Conservation (phyloP, 2,797 vertebrate species). For the Synanceia verrucosa region DNA sequence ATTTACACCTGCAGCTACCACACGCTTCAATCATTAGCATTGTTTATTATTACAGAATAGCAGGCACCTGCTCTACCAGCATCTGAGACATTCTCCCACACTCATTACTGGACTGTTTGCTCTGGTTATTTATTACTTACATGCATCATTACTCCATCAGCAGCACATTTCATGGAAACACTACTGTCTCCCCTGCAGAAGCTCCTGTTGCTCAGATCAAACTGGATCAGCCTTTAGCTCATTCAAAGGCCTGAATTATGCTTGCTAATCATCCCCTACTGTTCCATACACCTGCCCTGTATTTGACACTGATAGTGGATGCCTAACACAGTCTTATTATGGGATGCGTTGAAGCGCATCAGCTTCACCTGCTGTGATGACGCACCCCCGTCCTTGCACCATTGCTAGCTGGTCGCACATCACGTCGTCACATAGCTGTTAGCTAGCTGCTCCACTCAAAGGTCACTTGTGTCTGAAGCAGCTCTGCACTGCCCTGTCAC, state of each 20-base stretch:
- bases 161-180: constrained; percentile 4
- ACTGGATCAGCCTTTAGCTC: neutral
- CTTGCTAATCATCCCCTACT: neutral
- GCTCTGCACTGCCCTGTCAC: too few species aligned
- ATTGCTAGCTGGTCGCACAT: constrained; percentile 71
- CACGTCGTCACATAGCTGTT: constrained; percentile 73
- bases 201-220: neutral
- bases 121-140: neutral
- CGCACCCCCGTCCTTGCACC: constrained; percentile 70
- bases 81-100: too few species aligned
- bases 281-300: neutral
- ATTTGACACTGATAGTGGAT: neutral
- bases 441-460: constrained; percentile 12
- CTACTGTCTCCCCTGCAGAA: accelerated
- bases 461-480: constrained; percentile 29
- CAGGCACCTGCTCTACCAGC: too few species aligned
- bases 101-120: too few species aligned
- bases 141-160: neutral
- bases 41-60: too few species aligned
- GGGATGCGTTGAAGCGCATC: constrained; percentile 29
- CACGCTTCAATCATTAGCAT: neutral
- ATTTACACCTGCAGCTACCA: neutral
- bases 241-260: constrained; percentile 44
- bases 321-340: neutral
- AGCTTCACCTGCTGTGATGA: constrained; percentile 70